Percentiles rank a stretch among this genome's conserved stretches.
Evolutionary conservation across 1,140 invertebrate species (phyloP).

Genomic region (Brachionus rubens): DNA sequence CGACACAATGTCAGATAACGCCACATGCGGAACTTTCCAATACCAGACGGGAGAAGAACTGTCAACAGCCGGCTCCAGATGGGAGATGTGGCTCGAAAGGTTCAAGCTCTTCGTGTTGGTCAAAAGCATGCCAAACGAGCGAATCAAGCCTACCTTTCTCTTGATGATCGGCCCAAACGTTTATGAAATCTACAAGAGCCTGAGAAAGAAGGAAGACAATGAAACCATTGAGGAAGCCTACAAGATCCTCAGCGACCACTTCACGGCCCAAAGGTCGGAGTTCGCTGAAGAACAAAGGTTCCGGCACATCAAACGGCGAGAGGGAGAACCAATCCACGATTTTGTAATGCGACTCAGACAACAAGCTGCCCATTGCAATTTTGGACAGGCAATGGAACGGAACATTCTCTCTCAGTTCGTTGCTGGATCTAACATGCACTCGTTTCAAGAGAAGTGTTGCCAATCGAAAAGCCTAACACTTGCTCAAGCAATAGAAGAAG

Average conservation of each 20-base stretch:
- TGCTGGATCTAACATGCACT: neutral
- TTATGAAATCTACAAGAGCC: too few relatives aligned
- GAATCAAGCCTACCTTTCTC: too few relatives aligned
- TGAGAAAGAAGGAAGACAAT: too few relatives aligned
- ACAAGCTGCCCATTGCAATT: conserved; percentile 5
- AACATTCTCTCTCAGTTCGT: conserved; percentile 10
- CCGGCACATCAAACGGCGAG: too few relatives aligned
- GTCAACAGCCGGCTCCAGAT: neutral
- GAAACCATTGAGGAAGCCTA: neutral
- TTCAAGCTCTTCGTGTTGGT: too few relatives aligned
- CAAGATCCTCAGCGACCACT: neutral
- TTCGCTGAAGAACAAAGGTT: neutral
- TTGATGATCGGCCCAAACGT: too few relatives aligned
- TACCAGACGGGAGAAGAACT: neutral
- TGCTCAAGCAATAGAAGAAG: too few relatives aligned
- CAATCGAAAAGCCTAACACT: too few relatives aligned
- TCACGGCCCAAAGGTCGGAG: neutral
- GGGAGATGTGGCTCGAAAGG: too few relatives aligned
- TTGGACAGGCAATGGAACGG: neutral
- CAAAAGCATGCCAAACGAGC: too few relatives aligned
- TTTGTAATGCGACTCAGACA: neutral
- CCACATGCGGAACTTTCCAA: neutral
- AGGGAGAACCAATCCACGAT: too few relatives aligned
- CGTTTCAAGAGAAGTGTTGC: conserved; percentile 1
- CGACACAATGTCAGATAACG: neutral